phyloP scores from a whole-genome alignment of 23 tunicate species.

The Pegea sp. region DNA sequence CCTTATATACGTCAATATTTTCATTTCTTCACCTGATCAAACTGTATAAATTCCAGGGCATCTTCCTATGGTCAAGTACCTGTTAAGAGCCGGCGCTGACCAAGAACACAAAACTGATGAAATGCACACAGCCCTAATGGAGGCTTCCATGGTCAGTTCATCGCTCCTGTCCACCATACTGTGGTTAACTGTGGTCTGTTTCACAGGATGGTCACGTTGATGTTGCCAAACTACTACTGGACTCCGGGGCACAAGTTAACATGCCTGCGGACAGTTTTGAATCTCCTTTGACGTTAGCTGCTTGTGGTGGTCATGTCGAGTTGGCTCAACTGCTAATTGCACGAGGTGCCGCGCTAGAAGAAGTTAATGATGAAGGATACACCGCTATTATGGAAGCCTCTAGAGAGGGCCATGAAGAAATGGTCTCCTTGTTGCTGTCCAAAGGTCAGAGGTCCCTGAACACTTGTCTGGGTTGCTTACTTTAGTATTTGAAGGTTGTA shows the following conservation, averaged over 20 bases:
- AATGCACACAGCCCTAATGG: constrained; percentile 99
- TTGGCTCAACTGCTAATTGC: constrained; percentile 65
- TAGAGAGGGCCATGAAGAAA: constrained; percentile 77
- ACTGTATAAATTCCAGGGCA: constrained; percentile 36
- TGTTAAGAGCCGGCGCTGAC: constrained; percentile 87
- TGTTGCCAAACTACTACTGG: constrained; percentile 65
- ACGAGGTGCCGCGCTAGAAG: constrained; percentile 85
- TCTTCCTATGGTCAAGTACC: constrained; percentile 79
- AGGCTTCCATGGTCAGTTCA: constrained; percentile 79
- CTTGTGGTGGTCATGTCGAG: constrained; percentile 96
- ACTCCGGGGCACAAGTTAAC: constrained; percentile 91
- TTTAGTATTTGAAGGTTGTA: too few species aligned
- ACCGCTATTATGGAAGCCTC: constrained; percentile 89
- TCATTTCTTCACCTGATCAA: not conserved
- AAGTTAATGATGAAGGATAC: constrained; percentile 96
- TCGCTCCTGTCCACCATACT: too few species aligned
- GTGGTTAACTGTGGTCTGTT: not conserved
- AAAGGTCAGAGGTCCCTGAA: too few species aligned
- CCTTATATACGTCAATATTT: too few species aligned
- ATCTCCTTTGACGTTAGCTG: constrained; percentile 93
- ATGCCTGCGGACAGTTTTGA: constrained; percentile 98
- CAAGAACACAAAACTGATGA: constrained; percentile 98
- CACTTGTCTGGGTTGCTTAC: too few species aligned
- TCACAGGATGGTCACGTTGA: constrained; percentile 95
- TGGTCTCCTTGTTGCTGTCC: constrained; percentile 64